Conservation (phyloP, 1,140 invertebrate genomes). For the Lanistes nyassanus region DNA sequence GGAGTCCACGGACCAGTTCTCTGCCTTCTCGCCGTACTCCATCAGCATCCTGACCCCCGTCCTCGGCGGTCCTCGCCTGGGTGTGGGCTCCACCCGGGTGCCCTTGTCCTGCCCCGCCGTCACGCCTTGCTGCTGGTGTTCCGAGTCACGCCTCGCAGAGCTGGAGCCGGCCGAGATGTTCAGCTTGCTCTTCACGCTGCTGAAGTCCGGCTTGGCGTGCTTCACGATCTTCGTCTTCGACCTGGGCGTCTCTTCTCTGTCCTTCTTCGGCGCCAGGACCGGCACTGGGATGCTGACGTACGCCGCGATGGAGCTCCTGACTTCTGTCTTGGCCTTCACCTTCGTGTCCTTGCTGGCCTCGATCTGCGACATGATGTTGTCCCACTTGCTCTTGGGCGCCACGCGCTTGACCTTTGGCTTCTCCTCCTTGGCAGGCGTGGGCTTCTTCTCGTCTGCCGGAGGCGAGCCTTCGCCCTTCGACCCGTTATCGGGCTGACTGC, state of each 20-base stretch:
- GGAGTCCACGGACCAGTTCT: slow-evolving; percentile 20
- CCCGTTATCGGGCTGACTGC: slow-evolving; percentile 5
- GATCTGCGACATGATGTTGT: slow-evolving; percentile 65
- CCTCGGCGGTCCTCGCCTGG: neutral
- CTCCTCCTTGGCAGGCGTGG: slow-evolving; percentile 41
- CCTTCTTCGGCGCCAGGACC: neutral
- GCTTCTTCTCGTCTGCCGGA: slow-evolving; percentile 31
- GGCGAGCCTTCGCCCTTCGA: slow-evolving; percentile 28
- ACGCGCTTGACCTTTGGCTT: slow-evolving; percentile 56
- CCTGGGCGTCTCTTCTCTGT: slow-evolving; percentile 39
- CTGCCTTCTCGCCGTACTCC: slow-evolving; percentile 13
- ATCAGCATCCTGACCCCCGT: neutral
- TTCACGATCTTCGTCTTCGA: slow-evolving; percentile 40
- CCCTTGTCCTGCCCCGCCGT: neutral
- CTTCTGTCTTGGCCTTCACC: slow-evolving; percentile 59
- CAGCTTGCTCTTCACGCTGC: slow-evolving; percentile 60
- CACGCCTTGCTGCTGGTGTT: neutral
- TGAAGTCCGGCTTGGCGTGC: slow-evolving; percentile 56
- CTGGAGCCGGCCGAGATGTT: slow-evolving; percentile 42
- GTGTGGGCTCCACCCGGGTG: neutral
- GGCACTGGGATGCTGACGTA: slow-evolving; percentile 41
- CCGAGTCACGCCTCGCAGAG: neutral
- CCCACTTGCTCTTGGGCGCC: slow-evolving; percentile 66
- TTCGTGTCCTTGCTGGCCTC: slow-evolving; percentile 59
- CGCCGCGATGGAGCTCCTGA: slow-evolving; percentile 62